These are phyloP conservation scores for Habropoda laboriosa DNA, from an alignment of 1,140 invertebrate species.

Conservation along the genomic window DNA sequence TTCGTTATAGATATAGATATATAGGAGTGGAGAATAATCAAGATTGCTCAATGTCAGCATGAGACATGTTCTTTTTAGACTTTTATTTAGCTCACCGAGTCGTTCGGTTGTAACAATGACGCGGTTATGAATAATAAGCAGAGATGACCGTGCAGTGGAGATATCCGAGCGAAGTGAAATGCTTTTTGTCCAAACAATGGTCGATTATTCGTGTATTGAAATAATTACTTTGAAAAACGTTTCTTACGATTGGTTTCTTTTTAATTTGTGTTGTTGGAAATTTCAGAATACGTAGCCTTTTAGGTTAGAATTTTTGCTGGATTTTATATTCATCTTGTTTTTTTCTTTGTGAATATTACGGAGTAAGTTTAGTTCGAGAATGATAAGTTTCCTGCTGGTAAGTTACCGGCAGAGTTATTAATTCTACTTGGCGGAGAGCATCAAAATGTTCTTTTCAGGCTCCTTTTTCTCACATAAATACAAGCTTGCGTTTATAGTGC, in stretches of 20 bases:
- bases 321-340: too few relatives aligned
- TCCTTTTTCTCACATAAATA: constrained; percentile 58
- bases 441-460: constrained; percentile 22
- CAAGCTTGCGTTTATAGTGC: constrained; percentile 6
- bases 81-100: neutral
- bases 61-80: neutral
- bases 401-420: too few relatives aligned
- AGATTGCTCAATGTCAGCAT: neutral
- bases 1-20: neutral
- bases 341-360: too few relatives aligned
- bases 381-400: too few relatives aligned
- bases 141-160: neutral
- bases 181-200: neutral
- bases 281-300: constrained; percentile 29
- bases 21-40: neutral
- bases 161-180: neutral
- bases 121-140: neutral
- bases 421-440: constrained; percentile 37
- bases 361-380: too few relatives aligned
- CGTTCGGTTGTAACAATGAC: neutral
- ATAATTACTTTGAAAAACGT: neutral
- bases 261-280: neutral
- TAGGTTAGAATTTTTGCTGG: too few relatives aligned
- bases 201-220: neutral
- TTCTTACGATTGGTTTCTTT: too few relatives aligned